A percentile compares a stretch with the other conserved stretches of the same genome.
phyloP scores from a whole-genome alignment of 2,797 vertebrate species.

The Botia kubotai region DNA sequence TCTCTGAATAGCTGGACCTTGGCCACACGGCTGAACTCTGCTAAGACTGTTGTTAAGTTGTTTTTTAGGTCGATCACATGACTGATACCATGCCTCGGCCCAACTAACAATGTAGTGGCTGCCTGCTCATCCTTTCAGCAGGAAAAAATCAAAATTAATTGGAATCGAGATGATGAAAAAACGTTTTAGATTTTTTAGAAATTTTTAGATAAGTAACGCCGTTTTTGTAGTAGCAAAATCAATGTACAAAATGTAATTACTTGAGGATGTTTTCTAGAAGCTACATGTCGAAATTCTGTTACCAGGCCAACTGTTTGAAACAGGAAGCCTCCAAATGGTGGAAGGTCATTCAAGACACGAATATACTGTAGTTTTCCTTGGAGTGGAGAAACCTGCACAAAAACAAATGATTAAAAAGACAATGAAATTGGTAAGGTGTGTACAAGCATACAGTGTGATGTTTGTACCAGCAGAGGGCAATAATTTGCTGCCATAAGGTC shows the following conservation, averaged over 20 bases:
- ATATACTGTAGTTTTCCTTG: slow-evolving; percentile 99
- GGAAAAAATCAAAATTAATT: not conserved
- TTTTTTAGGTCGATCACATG: slow-evolving; percentile 99
- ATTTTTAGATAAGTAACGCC: too few species aligned
- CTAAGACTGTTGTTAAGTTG: slow-evolving; percentile 96
- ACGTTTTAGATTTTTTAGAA: too few species aligned
- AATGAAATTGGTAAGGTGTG: not conserved
- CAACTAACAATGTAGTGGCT: slow-evolving; percentile 92
- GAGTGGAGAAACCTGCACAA: slow-evolving; percentile 86
- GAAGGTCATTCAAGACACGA: slow-evolving; percentile 95
- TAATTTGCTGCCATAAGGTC: slow-evolving; percentile 62
- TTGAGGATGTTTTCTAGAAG: not conserved
- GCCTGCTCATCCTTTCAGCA: slow-evolving; percentile 89
- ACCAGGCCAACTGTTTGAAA: slow-evolving; percentile 98
- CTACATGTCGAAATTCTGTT: slow-evolving; percentile 59
- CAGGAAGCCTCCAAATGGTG: slow-evolving; percentile 94
- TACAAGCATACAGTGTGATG: not conserved
- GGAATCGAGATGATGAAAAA: not conserved
- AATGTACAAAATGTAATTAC: not conserved
- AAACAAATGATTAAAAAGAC: not conserved
- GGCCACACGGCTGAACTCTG: slow-evolving; percentile 94
- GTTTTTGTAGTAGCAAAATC: not conserved
- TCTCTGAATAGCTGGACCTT: slow-evolving; percentile 97
- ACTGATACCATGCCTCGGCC: slow-evolving; percentile 96
- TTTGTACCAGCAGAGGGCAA: slow-evolving; percentile 70